Base-by-base conservation (phyloP, 2,797 vertebrate genomes). In the Ficedula albicollis region DNA sequence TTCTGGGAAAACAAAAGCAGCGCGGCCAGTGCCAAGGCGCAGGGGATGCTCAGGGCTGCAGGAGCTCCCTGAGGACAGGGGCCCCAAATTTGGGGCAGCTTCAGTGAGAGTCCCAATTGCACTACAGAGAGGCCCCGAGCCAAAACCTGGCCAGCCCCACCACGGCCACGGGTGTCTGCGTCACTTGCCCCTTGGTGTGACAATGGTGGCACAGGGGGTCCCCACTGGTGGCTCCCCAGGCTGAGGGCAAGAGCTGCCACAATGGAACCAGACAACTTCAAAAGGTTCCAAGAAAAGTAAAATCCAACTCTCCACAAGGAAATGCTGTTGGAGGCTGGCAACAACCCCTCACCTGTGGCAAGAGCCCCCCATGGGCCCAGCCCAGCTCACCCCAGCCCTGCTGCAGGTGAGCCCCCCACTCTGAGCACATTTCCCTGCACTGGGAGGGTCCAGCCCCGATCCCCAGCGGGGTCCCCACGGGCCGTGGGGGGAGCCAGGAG, bases 1-100 rank as follows among this genome's bases (percentile, higher is more conserved):
- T 95, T 78, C 87, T 92, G 91, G 89, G 75, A 92, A 95, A 96
- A 96, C 93, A 95, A 84, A 91, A 90, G 93, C 74, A 4, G 46
- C 0, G 10, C 15, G 70, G 86, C 32, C 2, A 3, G 4, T 19
- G 54, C 58, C 41, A 36, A 9, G 6, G 95, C 34, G 17, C 51
- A 6, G 72, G 82, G 38, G 93, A 92, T 90, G 91, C 72, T 72
- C 30, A 0, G 64, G 77, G 76, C 43, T 59, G 86, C 75, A 19
- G 64, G n/a, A 51, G 48, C 56, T 48, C 26, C 19, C 9, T 0
- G 6, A 41, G 17, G 6, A 38, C 0, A 3, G 55, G 39, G 43
- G 4, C 54, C 34, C 48, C 27, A 0, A 14, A 32, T 62, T 3
- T 15, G 32, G 19, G 30, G 39, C 6, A 12, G 64, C 20, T 32